These are phyloP conservation scores for Allochrocebus solatus DNA, from an alignment of 2,797 vertebrate species.

Conservation along the genomic window DNA sequence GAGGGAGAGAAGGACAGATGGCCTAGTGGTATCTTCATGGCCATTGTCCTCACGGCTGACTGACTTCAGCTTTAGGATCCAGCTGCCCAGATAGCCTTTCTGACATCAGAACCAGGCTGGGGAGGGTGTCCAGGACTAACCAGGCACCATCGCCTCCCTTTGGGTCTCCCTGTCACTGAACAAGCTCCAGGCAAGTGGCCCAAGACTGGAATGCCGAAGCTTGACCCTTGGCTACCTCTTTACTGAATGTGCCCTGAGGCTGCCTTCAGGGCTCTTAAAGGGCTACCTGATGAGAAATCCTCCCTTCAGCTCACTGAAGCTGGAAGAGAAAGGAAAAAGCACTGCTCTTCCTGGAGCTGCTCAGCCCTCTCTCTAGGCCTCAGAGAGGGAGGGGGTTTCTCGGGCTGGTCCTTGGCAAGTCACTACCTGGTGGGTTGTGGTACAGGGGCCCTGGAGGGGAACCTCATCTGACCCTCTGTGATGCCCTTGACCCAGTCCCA, in stretches of 20 bases:
- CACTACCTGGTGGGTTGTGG: no score
- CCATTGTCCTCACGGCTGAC: neutral
- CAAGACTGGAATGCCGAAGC: neutral
- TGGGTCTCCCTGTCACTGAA: neutral
- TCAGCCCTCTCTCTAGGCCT: neutral
- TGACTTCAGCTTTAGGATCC: neutral
- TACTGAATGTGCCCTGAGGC: neutral
- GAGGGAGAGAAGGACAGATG: fast-evolving
- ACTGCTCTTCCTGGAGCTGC: neutral
- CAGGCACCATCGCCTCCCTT: neutral
- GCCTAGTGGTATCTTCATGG: neutral
- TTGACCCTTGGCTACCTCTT: neutral
- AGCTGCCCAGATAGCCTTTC: neutral
- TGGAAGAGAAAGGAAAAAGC: neutral
- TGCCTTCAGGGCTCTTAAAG: neutral
- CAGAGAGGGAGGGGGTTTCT: neutral
- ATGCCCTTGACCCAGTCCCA: neutral
- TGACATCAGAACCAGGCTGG: neutral
- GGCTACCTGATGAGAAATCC: neutral
- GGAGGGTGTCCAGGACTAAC: neutral
- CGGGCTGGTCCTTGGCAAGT: neutral
- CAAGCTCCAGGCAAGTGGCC: neutral
- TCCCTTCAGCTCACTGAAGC: neutral
- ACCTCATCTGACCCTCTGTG: neutral
- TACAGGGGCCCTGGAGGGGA: neutral